Base-by-base conservation (phyloP, 2,113 vertebrate species). In the Casuarius casuarius region DNA sequence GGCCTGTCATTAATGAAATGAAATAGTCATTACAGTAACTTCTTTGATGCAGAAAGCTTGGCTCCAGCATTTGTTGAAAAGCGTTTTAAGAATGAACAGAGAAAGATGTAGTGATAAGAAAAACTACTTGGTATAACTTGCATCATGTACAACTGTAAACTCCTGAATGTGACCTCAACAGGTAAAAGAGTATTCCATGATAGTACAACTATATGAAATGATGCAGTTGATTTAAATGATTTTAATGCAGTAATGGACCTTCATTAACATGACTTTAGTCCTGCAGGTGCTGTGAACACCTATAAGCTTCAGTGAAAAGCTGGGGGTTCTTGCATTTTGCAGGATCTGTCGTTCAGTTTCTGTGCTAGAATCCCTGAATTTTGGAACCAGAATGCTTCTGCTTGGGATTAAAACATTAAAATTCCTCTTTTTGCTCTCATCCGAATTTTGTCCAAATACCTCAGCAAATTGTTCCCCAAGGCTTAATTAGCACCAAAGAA, bases 401-500 rank as follows among this genome's bases (percentile, higher is more conserved):
- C 33, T 79, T 92, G 65, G 56, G 38, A 63, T 72, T 68, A 67
- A 79, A 92, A 65, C 16, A 76, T 58, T 86, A 79, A 76, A 87
- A 95, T 89, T 84, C 26, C 21, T 66, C 33, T 72, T 93, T 84
- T 72, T 82, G 51, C 44, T 80, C 49, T 91, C 33, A 11, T 92
- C 35, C 40, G 33, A 3, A 56, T 90, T 94, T 90, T 92, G 63
- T 80, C 35, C 68, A 71, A 54, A 75, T 73, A 83, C 72, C 71
- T 92, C 71, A 89, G 86, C 71, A 87, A 79, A 87, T 75, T 89
- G 35, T 71, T 93, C 87, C 84, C 95, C 1, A 5, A 84, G 81
- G 88, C 78, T 95, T 94, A 87, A 96, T 94, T 96, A 91, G 71
- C 25, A 48, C 44, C 74, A 67, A 48, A 94, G 66, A 92, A 68